Percentiles rank a stretch among this genome's conserved stretches.
Conservation (phyloP, 2,888 invertebrate genomes). For the Drosophila borealis region DNA sequence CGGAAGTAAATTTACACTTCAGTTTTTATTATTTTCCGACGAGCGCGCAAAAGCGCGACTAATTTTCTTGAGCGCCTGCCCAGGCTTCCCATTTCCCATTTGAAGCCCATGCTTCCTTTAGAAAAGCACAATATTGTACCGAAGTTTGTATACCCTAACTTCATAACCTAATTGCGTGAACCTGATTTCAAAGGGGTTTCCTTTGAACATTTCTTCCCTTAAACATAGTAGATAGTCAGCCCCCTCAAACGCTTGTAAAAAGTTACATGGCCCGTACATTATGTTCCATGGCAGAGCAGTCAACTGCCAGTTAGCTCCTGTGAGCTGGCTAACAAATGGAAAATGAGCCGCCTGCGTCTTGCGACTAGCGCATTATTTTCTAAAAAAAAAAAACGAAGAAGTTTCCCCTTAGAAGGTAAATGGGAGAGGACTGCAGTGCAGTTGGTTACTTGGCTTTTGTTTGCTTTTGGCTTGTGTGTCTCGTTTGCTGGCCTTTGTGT, state of each 20-base stretch:
- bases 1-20: conserved; percentile 79
- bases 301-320: background rate
- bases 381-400: conserved; percentile 33
- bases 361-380: conserved; percentile 56
- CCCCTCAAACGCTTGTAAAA: no score
- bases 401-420: conserved; percentile 5
- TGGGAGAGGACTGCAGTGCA: conserved; percentile 39
- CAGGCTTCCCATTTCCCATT: conserved; percentile 28
- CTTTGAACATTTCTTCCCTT: no score
- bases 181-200: no score
- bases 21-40: conserved; percentile 77
- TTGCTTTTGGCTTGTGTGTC: conserved; percentile 57
- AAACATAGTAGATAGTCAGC: no score
- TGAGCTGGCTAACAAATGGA: conserved; percentile 51
- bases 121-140: conserved; percentile 1
- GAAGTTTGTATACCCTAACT: background rate
- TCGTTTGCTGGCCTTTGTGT: conserved; percentile 61
- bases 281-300: background rate
- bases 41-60: conserved; percentile 68
- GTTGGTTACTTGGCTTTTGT: conserved; percentile 50
- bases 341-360: conserved; percentile 33
- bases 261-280: no score
- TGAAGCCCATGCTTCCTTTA: conserved; percentile 23
- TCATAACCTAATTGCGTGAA: background rate
- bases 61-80: conserved; percentile 65